A percentile compares a stretch with the other conserved stretches of the same genome.
These are phyloP conservation scores for Trypoxylon attenuatum DNA, from an alignment of 2,888 invertebrate species.

Conservation along the genomic window DNA sequence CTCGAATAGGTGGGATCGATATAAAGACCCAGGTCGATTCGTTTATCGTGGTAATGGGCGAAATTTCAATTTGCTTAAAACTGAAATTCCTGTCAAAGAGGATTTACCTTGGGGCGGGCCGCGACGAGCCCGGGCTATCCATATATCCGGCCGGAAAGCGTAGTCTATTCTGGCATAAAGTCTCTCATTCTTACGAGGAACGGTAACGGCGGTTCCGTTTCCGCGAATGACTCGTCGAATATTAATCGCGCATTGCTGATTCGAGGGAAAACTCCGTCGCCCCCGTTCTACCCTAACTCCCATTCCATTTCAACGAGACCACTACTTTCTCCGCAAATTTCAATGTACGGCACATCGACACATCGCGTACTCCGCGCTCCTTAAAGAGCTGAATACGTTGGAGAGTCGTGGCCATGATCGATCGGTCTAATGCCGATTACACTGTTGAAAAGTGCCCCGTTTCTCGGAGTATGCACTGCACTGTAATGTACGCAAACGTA, in stretches of 20 bases:
- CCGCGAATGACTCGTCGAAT: constrained; percentile 64
- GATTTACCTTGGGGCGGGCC: neutral
- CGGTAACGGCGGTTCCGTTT: constrained; percentile 35
- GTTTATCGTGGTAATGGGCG: neutral
- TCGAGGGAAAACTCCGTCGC: neutral
- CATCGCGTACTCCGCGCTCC: neutral
- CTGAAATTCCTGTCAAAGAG: neutral
- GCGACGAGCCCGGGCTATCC: neutral
- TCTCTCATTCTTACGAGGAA: constrained; percentile 1
- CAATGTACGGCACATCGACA: neutral
- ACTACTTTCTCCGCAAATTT: neutral
- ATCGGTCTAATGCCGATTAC: neutral
- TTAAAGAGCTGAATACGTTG: too few relatives aligned
- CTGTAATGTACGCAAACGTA: too few relatives aligned
- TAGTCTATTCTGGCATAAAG: neutral
- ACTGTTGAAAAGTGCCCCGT: neutral
- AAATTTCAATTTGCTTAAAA: neutral
- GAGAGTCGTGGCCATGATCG: too few relatives aligned
- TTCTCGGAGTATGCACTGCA: too few relatives aligned
- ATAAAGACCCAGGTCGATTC: neutral
- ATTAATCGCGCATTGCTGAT: constrained; percentile 60
- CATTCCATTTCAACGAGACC: neutral
- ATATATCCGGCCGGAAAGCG: neutral
- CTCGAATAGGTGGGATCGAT: neutral
- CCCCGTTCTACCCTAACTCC: neutral